Conservation (phyloP, 2,113 vertebrate species). For the Pica pica region DNA sequence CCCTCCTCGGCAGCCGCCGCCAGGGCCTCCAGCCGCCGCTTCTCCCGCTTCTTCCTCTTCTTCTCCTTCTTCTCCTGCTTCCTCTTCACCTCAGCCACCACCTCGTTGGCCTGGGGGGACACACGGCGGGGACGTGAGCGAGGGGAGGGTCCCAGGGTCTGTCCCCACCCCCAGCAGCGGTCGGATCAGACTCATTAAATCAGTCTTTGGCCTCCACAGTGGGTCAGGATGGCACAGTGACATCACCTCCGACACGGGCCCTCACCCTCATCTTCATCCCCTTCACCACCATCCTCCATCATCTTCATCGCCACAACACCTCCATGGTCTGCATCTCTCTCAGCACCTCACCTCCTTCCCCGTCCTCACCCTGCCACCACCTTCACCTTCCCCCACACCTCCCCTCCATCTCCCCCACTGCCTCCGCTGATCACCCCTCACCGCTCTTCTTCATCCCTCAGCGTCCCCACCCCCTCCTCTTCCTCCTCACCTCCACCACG, state of each 20-base stretch:
- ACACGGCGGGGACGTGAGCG: fast-evolving
- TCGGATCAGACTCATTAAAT: constrained; percentile 98
- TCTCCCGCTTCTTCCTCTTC: constrained; percentile 84
- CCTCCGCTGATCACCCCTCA: too few relatives aligned
- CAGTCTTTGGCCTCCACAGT: constrained; percentile 81
- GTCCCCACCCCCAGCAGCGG: fast-evolving
- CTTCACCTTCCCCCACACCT: too few relatives aligned
- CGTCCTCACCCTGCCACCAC: too few relatives aligned
- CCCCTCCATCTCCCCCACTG: background rate
- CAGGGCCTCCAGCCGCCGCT: constrained; percentile 73
- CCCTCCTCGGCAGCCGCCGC: constrained; percentile 21
- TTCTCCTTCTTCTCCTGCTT: constrained; percentile 87
- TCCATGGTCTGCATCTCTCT: too few relatives aligned
- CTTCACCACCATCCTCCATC: background rate
- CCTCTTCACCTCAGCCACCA: constrained; percentile 79
- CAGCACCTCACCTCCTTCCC: background rate
- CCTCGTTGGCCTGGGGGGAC: constrained; percentile 77
- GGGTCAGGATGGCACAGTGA: constrained; percentile 69
- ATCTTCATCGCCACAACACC: background rate
- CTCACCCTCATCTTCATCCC: background rate
- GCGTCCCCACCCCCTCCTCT: background rate
- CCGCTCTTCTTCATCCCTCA: background rate
- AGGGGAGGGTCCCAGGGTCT: background rate
- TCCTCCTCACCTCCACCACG: constrained; percentile 75
- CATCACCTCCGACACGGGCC: constrained; percentile 79